These are phyloP conservation scores for Neosalanx taihuensis DNA, from an alignment of 2,797 vertebrate species.

Conservation along the genomic window DNA sequence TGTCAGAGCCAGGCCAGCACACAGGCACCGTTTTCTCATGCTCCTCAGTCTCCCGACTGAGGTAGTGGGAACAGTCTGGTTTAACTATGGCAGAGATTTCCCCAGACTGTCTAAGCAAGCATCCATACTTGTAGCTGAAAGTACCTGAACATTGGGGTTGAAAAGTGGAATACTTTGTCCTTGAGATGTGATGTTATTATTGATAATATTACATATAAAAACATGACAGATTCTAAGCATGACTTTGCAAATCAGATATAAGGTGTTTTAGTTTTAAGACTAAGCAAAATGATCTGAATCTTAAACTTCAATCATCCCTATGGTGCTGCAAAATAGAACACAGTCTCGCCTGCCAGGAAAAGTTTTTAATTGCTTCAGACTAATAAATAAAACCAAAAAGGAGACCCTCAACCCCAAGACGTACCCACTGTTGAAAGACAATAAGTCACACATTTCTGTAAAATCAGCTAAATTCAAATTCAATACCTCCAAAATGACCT, in stretches of 20 bases:
- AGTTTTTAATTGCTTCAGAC: no score
- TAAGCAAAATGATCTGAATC: neutral
- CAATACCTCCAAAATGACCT: conserved; percentile 3
- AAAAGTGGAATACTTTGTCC: neutral
- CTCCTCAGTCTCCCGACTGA: conserved; percentile 52
- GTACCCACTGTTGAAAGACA: no score
- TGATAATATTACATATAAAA: neutral
- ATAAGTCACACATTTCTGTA: no score
- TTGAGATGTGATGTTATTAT: neutral
- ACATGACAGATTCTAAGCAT: neutral
- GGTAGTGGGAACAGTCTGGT: conserved; percentile 48
- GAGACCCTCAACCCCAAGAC: no score
- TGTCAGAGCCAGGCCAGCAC: conserved; percentile 60
- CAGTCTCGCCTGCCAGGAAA: no score
- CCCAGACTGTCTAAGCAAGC: conserved; percentile 33
- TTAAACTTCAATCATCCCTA: neutral
- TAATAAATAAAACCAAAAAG: no score
- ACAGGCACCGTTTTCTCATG: conserved; percentile 63
- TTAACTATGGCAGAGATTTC: conserved; percentile 29
- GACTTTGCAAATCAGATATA: neutral
- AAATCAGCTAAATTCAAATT: no score
- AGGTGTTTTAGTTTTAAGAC: neutral
- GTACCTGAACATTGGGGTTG: neutral
- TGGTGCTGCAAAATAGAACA: neutral
- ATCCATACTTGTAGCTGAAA: neutral